A percentile compares a stretch with the other conserved stretches of the same genome.
Conservation (phyloP, 2,888 invertebrate species). For the Agrotis segetum region DNA sequence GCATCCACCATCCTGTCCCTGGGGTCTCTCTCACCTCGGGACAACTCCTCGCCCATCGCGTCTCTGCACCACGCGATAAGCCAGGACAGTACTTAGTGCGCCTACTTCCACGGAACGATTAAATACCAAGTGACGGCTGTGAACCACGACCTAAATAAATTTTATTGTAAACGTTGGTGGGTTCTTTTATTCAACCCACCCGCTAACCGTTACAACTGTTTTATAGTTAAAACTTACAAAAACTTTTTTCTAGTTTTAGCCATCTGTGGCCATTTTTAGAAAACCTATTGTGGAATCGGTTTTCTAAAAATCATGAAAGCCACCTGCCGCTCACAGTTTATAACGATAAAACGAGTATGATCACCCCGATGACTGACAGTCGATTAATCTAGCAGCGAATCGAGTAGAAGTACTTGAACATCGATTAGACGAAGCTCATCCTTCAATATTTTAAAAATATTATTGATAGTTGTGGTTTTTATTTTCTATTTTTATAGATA, state of each 20-base stretch:
- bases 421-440: conserved; percentile 7
- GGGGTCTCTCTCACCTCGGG: too few relatives aligned
- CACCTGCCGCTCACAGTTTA: conserved; percentile 31
- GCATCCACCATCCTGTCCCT: too few relatives aligned
- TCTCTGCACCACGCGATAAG: too few relatives aligned
- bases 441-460: conserved; percentile 3
- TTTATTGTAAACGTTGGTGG: too few relatives aligned
- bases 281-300: too few relatives aligned
- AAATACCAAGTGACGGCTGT: too few relatives aligned
- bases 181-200: too few relatives aligned
- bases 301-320: conserved; percentile 23
- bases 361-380: conserved; percentile 49
- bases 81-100: too few relatives aligned
- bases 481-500: not conserved
- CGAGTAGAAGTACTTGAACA: conserved; percentile 29
- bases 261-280: not conserved
- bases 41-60: too few relatives aligned
- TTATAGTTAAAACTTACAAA: not conserved
- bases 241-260: not conserved
- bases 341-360: conserved; percentile 48
- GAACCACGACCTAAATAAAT: too few relatives aligned
- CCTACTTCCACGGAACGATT: too few relatives aligned
- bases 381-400: conserved; percentile 43
- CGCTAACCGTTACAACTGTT: too few relatives aligned
- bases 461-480: not conserved